phyloP scores from a whole-genome alignment of 35 echinoderm and acorn worm genomes.

The Holothuria glaberrima region DNA sequence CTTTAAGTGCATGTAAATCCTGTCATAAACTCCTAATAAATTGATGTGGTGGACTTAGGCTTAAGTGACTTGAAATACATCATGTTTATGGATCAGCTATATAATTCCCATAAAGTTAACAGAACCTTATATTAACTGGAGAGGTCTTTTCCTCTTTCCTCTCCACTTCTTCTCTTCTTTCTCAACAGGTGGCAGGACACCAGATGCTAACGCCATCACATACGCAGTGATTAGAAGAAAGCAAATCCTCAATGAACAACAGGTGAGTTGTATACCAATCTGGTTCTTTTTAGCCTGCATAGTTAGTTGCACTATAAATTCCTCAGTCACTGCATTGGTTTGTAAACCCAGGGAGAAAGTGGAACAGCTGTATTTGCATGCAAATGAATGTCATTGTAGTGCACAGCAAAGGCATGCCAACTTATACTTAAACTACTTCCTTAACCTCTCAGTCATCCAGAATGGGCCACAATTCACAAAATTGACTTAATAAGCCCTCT shows the following conservation, averaged over 20 bases:
- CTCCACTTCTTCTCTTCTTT: conserved; percentile 52
- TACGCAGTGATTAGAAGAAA: conserved; percentile 81
- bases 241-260: conserved; percentile 70
- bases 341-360: too few species aligned
- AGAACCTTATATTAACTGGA: conserved; percentile 1
- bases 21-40: background rate
- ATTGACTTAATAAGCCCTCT: too few species aligned
- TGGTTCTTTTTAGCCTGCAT: too few species aligned
- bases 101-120: background rate
- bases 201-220: conserved; percentile 71
- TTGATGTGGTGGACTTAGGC: background rate
- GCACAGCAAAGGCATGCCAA: too few species aligned
- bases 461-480: too few species aligned
- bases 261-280: conserved; percentile 49
- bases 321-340: too few species aligned
- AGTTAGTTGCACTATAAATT: too few species aligned
- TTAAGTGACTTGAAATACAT: background rate
- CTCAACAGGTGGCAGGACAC: conserved; percentile 93
- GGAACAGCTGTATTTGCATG: too few species aligned
- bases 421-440: too few species aligned
- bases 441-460: too few species aligned
- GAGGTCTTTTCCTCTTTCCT: conserved; percentile 69
- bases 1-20: background rate
- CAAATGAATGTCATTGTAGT: too few species aligned
- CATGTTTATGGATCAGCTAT: background rate